A percentile compares a stretch with the other conserved stretches of the same genome.
Evolutionary conservation across 2,113 vertebrate species (phyloP).

Genomic region (Podarcis muralis): DNA sequence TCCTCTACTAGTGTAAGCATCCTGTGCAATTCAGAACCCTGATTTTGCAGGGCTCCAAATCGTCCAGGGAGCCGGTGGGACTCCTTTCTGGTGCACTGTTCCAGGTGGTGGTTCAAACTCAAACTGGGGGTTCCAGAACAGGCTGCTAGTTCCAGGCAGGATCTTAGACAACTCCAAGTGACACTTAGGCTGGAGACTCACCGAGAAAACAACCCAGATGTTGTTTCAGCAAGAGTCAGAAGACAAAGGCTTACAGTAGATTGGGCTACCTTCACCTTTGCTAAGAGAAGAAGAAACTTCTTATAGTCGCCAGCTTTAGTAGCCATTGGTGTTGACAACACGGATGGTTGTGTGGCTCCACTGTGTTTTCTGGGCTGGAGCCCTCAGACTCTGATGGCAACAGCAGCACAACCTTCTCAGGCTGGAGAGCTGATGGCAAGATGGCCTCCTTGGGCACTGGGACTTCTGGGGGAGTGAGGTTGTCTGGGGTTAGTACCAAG

Average conservation of each 20-base stretch:
- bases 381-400: background rate
- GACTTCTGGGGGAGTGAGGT: background rate
- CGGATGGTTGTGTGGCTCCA: no score
- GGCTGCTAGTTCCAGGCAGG: background rate
- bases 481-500: background rate
- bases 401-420: background rate
- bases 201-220: background rate
- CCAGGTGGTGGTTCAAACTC: background rate
- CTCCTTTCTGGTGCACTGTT: background rate
- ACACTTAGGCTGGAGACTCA: background rate
- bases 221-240: background rate
- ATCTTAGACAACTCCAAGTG: background rate
- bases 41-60: no score
- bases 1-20: no score
- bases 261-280: background rate
- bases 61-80: no score
- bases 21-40: no score
- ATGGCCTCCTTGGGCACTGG: no score
- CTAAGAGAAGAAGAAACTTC: background rate
- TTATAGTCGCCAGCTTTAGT: background rate
- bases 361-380: background rate
- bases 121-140: background rate
- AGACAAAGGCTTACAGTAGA: background rate
- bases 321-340: background rate
- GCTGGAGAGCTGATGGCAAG: no score